These are phyloP conservation scores for Drosophila asahinai DNA, from an alignment of 1,140 invertebrate genomes.

Conservation along the genomic window DNA sequence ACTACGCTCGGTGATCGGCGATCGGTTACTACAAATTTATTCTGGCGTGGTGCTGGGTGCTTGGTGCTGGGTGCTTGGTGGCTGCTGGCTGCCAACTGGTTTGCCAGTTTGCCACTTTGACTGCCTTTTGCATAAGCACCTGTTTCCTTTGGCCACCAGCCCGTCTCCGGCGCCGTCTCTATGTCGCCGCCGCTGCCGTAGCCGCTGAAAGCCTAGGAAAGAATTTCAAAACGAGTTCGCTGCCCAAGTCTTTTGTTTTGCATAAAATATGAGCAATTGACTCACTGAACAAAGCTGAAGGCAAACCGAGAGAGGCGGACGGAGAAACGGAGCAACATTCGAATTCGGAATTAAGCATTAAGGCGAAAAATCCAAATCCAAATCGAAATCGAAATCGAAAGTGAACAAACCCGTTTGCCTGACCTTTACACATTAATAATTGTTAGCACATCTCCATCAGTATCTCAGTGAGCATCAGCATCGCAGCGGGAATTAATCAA, in stretches of 20 bases:
- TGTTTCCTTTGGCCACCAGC: constrained; percentile 63
- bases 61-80: not conserved
- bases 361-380: constrained; percentile 47
- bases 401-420: constrained; percentile 75
- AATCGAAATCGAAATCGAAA: constrained; percentile 72
- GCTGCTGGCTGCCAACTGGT: constrained; percentile 26
- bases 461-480: not conserved
- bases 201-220: constrained; percentile 47
- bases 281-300: constrained; percentile 4
- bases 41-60: not conserved
- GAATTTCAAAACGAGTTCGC: constrained; percentile 73
- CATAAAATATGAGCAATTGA: constrained; percentile 50
- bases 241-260: constrained; percentile 71
- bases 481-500: not conserved
- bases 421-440: constrained; percentile 81
- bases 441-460: constrained; percentile 67
- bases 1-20: constrained; percentile 36
- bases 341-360: constrained; percentile 59
- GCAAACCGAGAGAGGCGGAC: not conserved
- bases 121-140: constrained; percentile 76
- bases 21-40: not conserved
- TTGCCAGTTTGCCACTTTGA: constrained; percentile 27
- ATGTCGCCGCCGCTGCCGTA: not conserved
- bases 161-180: not conserved
- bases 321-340: constrained; percentile 46